Percentiles rank a stretch among this genome's conserved stretches.
These are phyloP conservation scores for Casuarius casuarius DNA, from an alignment of 2,113 vertebrate genomes.

Conservation along the genomic window DNA sequence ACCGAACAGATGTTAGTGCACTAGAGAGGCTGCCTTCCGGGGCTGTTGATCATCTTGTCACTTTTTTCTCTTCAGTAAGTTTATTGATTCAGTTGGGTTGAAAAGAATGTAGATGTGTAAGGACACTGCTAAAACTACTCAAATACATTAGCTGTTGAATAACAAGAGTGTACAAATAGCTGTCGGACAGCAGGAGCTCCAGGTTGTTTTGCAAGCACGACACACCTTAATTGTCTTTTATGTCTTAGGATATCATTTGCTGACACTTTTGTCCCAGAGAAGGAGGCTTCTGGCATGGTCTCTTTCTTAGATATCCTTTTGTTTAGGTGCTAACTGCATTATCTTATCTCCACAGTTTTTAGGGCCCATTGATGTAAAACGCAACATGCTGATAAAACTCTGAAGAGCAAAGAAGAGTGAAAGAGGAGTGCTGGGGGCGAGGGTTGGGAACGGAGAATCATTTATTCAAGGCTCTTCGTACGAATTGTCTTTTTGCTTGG, in stretches of 20 bases:
- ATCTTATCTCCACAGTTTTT: background rate
- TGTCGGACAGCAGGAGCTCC: background rate
- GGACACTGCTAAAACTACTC: background rate
- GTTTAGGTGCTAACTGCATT: background rate
- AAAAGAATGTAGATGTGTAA: background rate
- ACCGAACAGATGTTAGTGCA: background rate
- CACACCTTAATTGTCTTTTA: background rate
- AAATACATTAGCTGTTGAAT: background rate
- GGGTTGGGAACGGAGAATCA: background rate
- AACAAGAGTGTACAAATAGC: too few relatives aligned
- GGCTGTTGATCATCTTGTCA: background rate
- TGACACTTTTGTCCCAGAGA: background rate
- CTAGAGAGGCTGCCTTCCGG: background rate
- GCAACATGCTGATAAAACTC: background rate
- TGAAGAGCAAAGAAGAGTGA: background rate
- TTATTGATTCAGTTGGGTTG: background rate
- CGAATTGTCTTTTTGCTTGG: background rate
- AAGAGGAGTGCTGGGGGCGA: background rate
- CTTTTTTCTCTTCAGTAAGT: background rate
- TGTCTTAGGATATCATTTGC: background rate
- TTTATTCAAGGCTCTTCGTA: background rate
- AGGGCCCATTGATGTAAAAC: background rate
- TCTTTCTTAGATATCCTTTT: background rate
- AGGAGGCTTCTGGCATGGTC: background rate
- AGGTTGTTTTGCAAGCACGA: background rate